Conservation (phyloP, 1,140 invertebrate genomes). For the Halictus rubicundus region DNA sequence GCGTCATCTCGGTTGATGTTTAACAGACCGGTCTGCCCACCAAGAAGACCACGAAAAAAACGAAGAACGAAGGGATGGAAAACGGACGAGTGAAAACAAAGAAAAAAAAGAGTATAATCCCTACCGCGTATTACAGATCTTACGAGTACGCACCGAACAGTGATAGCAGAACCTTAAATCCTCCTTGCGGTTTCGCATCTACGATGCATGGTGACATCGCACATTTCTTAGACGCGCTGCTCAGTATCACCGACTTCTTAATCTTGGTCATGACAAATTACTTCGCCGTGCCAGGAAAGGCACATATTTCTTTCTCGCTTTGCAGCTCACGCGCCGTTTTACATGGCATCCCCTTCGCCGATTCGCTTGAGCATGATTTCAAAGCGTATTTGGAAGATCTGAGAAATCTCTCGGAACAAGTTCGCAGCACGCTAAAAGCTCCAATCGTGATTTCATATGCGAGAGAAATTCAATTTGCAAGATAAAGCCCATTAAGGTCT, state of each 20-base stretch:
- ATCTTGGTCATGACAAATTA: constrained; percentile 43
- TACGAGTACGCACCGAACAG: constrained; percentile 14
- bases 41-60: not conserved
- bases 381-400: not conserved
- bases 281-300: constrained; percentile 2
- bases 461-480: not conserved
- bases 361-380: not conserved
- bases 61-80: not conserved
- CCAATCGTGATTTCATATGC: not conserved
- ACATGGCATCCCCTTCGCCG: constrained; percentile 4
- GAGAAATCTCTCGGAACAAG: not conserved
- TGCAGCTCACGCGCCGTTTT: not conserved
- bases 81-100: not conserved
- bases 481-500: not conserved
- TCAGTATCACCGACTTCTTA: constrained; percentile 33
- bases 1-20: constrained; percentile 9
- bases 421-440: not conserved
- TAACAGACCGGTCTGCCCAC: constrained; percentile 38
- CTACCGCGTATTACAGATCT: constrained; percentile 48
- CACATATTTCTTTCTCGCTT: constrained; percentile 20
- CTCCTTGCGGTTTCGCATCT: constrained; percentile 41
- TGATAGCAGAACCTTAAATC: constrained; percentile 49
- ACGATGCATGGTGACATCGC: constrained; percentile 40
- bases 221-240: constrained; percentile 34
- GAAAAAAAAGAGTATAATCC: constrained; percentile 16